phyloP scores from a whole-genome alignment of 2,888 invertebrate genomes.

The Stramonita haemastoma region DNA sequence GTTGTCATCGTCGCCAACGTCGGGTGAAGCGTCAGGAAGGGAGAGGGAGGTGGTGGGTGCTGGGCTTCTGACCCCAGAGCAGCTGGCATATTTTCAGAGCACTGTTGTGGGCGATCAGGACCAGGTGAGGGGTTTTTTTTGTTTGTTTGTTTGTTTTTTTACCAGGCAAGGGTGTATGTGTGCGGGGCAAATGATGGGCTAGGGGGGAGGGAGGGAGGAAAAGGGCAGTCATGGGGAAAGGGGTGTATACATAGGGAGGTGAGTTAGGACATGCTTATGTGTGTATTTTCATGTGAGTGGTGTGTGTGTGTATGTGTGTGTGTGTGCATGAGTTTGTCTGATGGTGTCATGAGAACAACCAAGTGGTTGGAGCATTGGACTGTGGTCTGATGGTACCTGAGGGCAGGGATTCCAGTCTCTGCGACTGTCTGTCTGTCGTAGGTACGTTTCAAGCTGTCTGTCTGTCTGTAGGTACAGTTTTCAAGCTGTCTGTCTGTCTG shows the following conservation, averaged over 20 bases:
- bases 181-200: not conserved
- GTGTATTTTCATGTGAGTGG: no score
- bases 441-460: no score
- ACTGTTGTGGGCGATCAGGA: conserved; percentile 55
- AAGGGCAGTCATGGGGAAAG: no score
- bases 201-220: no score
- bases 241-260: no score
- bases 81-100: conserved; percentile 41
- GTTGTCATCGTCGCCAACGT: not conserved
- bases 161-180: not conserved
- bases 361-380: no score
- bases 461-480: no score
- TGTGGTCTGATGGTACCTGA: no score
- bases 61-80: not conserved
- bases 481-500: no score
- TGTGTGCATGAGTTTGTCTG: not conserved
- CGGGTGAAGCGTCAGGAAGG: not conserved
- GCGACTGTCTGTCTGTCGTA: no score
- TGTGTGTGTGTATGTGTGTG: not conserved
- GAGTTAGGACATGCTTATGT: no score
- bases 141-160: not conserved
- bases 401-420: no score
- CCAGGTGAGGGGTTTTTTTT: conserved; percentile 40
- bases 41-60: not conserved
- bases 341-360: not conserved